Percentiles rank a stretch among this genome's conserved stretches.
phyloP scores from a whole-genome alignment of 2,797 vertebrate genomes.

The Tiaroga cobitis region DNA sequence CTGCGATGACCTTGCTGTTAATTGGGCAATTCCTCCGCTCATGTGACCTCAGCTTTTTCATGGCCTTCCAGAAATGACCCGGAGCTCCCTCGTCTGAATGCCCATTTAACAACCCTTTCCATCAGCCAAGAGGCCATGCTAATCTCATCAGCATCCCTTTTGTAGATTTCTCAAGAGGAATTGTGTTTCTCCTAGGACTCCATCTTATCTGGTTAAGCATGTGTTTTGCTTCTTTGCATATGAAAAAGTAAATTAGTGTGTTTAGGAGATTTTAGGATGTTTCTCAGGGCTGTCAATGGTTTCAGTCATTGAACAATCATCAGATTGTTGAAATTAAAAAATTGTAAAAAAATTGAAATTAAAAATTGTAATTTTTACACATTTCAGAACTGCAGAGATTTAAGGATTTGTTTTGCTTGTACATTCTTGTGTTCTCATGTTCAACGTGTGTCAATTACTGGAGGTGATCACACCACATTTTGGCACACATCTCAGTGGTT shows the following conservation, averaged over 20 bases:
- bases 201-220: slow-evolving; percentile 25
- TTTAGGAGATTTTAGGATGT: slow-evolving; percentile 16
- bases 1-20: slow-evolving; percentile 48
- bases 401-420: not conserved
- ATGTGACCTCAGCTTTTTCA: slow-evolving; percentile 46
- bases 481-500: slow-evolving; percentile 15
- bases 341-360: too few species aligned
- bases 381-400: not conserved
- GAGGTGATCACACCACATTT: slow-evolving; percentile 19
- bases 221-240: slow-evolving; percentile 45
- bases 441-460: slow-evolving; percentile 2
- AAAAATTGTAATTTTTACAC: too few species aligned
- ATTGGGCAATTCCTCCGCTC: slow-evolving; percentile 49
- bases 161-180: slow-evolving; percentile 31
- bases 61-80: slow-evolving; percentile 51
- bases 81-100: slow-evolving; percentile 8
- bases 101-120: slow-evolving; percentile 22
- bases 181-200: slow-evolving; percentile 27
- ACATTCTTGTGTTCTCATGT: not conserved
- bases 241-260: slow-evolving; percentile 35
- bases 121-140: slow-evolving; percentile 22
- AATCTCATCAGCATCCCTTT: slow-evolving; percentile 47
- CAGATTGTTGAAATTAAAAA: too few species aligned
- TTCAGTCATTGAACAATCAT: not conserved
- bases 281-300: slow-evolving; percentile 29